These are phyloP conservation scores for Halyomorpha halys DNA, from an alignment of 1,140 invertebrate species.

Conservation along the genomic window DNA sequence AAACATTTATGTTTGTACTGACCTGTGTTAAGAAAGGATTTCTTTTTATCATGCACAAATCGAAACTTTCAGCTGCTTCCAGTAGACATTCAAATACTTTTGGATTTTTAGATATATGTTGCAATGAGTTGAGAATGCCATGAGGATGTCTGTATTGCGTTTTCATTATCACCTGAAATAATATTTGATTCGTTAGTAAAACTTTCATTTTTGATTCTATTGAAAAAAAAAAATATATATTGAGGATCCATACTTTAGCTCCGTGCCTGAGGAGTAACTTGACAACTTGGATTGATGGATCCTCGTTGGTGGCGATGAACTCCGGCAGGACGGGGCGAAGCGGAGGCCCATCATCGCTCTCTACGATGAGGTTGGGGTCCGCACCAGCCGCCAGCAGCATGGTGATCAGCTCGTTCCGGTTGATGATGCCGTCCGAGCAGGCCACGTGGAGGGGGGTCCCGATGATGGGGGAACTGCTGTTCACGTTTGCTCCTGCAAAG, in stretches of 20 bases:
- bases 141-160: slow-evolving; percentile 71
- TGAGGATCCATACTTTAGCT: slow-evolving; percentile 46
- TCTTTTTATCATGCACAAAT: slow-evolving; percentile 64
- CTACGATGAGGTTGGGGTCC: slow-evolving; percentile 67
- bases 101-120: slow-evolving; percentile 47
- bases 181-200: slow-evolving; percentile 20
- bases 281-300: slow-evolving; percentile 56
- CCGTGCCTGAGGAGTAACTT: slow-evolving; percentile 66
- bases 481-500: slow-evolving; percentile 64
- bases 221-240: background rate
- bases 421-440: slow-evolving; percentile 68
- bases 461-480: slow-evolving; percentile 69
- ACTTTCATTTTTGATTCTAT: background rate
- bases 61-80: slow-evolving; percentile 67
- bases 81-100: slow-evolving; percentile 56
- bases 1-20: background rate
- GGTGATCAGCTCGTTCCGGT: slow-evolving; percentile 47
- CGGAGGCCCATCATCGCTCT: slow-evolving; percentile 56
- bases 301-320: slow-evolving; percentile 65
- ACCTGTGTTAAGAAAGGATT: slow-evolving; percentile 46
- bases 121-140: slow-evolving; percentile 65
- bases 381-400: slow-evolving; percentile 63
- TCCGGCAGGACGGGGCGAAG: slow-evolving; percentile 68
- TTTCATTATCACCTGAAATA: slow-evolving; percentile 59
- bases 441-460: slow-evolving; percentile 77